Percentiles rank a stretch among this genome's conserved stretches.
Conservation (phyloP, 2,888 invertebrate genomes). For the Cyclophora albipunctata region DNA sequence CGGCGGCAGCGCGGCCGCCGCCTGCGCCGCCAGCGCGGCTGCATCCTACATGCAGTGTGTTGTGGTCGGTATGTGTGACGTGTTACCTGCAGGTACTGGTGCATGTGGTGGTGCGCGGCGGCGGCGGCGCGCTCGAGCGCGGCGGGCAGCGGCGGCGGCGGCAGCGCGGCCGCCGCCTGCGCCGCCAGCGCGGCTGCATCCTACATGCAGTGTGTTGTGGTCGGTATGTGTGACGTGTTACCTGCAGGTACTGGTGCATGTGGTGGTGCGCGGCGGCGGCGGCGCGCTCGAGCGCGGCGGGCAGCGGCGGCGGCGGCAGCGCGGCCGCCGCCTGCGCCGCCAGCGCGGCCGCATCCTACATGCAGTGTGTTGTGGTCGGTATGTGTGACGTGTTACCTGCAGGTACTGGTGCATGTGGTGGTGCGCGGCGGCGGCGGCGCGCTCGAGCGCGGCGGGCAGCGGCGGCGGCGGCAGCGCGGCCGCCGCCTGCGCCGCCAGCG, state of each 20-base stretch:
- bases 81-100: slow-evolving; percentile 63
- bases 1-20: slow-evolving; percentile 63
- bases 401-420: slow-evolving; percentile 64
- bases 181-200: slow-evolving; percentile 45
- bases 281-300: slow-evolving; percentile 58
- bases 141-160: slow-evolving; percentile 61
- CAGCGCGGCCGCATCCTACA: slow-evolving; percentile 50
- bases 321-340: slow-evolving; percentile 62
- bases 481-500: slow-evolving; percentile 57
- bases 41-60: no score
- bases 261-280: slow-evolving; percentile 62
- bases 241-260: slow-evolving; percentile 66
- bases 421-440: slow-evolving; percentile 62
- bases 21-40: slow-evolving; percentile 57
- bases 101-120: slow-evolving; percentile 61
- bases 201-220: no score
- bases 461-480: slow-evolving; percentile 64
- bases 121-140: slow-evolving; percentile 60
- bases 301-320: slow-evolving; percentile 61
- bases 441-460: slow-evolving; percentile 56
- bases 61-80: no score
- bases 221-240: slow-evolving; percentile 1
- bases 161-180: slow-evolving; percentile 58
- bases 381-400: slow-evolving; percentile 29
- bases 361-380: no score